These are phyloP conservation scores for Hylomyscus alleni DNA, from an alignment of 2,797 vertebrate species.

Conservation along the genomic window DNA sequence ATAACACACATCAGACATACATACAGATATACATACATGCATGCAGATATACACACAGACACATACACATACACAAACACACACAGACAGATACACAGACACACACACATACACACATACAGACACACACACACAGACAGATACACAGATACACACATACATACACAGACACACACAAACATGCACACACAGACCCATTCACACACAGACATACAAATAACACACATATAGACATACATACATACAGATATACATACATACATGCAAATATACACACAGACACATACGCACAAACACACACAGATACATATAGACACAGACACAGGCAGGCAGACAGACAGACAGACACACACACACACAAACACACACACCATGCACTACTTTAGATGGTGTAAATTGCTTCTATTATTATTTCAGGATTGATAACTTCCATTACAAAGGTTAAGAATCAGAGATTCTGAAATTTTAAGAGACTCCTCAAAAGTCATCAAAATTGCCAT, in stretches of 20 bases:
- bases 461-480: conserved; percentile 27
- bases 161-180: neutral
- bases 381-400: neutral
- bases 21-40: neutral
- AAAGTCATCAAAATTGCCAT: neutral
- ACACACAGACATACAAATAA: neutral
- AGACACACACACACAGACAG: neutral
- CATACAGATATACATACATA: accelerated
- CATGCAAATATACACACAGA: neutral
- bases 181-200: accelerated
- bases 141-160: neutral
- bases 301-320: accelerated
- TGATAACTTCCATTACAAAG: neutral
- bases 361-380: neutral
- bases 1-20: too few species aligned
- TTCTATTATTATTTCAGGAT: conserved; percentile 33
- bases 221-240: neutral
- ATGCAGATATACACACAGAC: neutral
- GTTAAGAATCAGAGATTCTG: neutral
- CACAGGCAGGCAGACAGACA: too few species aligned
- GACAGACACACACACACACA: too few species aligned
- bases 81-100: accelerated
- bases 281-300: neutral
- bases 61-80: neutral
- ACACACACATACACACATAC: neutral